Percentiles rank a stretch among this genome's conserved stretches.
Conservation (phyloP, 2,113 vertebrate species). For the Hydropotes inermis region DNA sequence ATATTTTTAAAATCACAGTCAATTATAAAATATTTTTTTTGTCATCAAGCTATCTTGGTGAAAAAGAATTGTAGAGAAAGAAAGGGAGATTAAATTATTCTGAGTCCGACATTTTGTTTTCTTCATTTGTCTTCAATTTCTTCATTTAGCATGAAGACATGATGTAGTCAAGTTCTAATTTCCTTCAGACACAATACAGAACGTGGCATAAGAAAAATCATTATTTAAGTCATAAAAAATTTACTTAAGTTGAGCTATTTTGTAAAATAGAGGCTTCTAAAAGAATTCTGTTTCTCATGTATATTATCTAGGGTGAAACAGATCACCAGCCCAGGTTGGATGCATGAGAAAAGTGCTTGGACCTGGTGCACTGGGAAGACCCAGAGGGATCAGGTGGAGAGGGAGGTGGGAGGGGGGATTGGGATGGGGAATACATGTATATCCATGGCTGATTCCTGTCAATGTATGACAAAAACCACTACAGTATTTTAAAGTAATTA, state of each 20-base stretch:
- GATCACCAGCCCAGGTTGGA: too few relatives aligned
- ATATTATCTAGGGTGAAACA: too few relatives aligned
- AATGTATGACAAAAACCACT: too few relatives aligned
- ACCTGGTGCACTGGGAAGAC: too few relatives aligned
- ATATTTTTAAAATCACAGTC: neutral
- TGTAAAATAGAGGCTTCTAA: constrained; percentile 1
- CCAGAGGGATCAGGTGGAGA: too few relatives aligned
- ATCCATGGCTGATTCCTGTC: too few relatives aligned
- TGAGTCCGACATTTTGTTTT: neutral
- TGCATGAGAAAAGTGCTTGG: too few relatives aligned
- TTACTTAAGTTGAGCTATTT: constrained; percentile 14
- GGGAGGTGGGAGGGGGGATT: too few relatives aligned
- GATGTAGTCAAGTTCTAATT: neutral
- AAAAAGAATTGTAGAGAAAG: neutral
- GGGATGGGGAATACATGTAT: too few relatives aligned
- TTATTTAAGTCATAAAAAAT: constrained; percentile 39
- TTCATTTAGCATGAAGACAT: neutral
- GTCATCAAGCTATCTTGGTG: neutral
- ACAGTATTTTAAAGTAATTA: too few relatives aligned
- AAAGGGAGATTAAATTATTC: neutral
- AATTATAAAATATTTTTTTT: neutral
- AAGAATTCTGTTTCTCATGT: neutral
- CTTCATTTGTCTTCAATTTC: neutral
- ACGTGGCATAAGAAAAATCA: neutral
- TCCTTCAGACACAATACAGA: neutral